phyloP scores from a whole-genome alignment of 2,888 invertebrate species.

The Sabatieria punctata region DNA sequence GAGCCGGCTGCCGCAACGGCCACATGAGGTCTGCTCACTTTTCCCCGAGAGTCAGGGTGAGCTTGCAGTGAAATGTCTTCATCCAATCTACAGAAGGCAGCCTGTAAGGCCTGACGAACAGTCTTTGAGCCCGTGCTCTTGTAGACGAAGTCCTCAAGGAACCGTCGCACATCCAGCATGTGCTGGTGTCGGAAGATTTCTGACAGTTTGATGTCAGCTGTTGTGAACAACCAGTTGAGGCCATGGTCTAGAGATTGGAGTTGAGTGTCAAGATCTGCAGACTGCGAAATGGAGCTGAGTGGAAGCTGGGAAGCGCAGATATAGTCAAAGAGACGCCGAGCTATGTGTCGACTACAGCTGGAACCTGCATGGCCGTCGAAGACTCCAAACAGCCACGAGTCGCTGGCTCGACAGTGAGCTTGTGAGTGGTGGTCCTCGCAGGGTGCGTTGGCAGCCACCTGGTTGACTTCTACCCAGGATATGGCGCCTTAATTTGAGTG shows the following conservation, averaged over 20 bases:
- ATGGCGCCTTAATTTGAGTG: too few relatives aligned
- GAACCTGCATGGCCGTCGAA: constrained; percentile 93
- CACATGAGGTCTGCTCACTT: constrained; percentile 33
- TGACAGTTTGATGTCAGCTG: constrained; percentile 14
- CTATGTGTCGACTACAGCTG: constrained; percentile 74
- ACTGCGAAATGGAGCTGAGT: background rate
- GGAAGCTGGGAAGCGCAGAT: constrained; percentile 55
- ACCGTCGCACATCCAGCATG: background rate
- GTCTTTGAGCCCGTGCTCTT: too few relatives aligned
- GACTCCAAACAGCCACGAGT: constrained; percentile 50
- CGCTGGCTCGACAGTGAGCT: constrained; percentile 57
- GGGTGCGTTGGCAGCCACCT: constrained; percentile 78
- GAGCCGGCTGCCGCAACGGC: constrained; percentile 79
- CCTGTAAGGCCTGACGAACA: constrained; percentile 15
- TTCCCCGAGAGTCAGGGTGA: constrained; percentile 22
- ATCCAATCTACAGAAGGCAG: constrained; percentile 65
- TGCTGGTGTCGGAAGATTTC: constrained; percentile 11
- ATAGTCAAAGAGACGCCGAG: constrained; percentile 68
- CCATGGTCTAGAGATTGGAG: constrained; percentile 15
- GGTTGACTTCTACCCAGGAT: too few relatives aligned
- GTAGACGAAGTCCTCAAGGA: background rate
- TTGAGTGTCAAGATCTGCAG: constrained; percentile 12
- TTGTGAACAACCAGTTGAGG: constrained; percentile 24
- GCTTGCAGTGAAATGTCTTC: constrained; percentile 58
- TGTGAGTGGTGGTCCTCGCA: constrained; percentile 85